These are phyloP conservation scores for Coluber constrictor DNA, from an alignment of 2,797 vertebrate species.

Conservation along the genomic window DNA sequence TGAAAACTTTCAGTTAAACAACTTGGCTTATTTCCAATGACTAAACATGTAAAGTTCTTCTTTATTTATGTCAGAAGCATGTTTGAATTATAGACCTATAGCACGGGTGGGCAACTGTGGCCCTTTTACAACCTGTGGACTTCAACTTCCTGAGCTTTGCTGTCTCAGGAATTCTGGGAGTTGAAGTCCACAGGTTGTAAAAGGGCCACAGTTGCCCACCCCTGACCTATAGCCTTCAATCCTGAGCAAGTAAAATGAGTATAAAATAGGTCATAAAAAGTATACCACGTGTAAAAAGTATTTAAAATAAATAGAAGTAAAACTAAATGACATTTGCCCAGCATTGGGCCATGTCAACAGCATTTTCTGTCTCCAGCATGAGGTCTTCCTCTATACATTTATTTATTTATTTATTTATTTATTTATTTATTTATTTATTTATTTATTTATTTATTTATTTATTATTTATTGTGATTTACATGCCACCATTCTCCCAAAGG, in stretches of 20 bases:
- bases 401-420: no score
- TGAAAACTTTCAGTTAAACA: background rate
- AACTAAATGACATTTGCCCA: background rate
- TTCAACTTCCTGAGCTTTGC: no score
- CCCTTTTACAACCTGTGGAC: no score
- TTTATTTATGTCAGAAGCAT: background rate
- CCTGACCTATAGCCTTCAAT: background rate
- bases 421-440: no score
- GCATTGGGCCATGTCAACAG: background rate
- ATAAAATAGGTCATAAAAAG: background rate
- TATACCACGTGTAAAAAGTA: background rate
- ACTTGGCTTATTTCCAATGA: background rate
- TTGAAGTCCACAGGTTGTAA: no score
- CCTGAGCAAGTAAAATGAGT: background rate
- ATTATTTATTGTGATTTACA: no score
- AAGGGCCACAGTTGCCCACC: no score
- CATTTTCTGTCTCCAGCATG: background rate
- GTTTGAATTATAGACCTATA: background rate
- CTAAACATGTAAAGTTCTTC: background rate
- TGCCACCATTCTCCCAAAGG: no score
- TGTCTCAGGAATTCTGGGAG: no score
- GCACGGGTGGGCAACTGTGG: accelerated
- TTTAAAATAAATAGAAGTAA: background rate
- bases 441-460: no score
- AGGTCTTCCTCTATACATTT: background rate